A percentile compares a stretch with the other conserved stretches of the same genome.
These are phyloP conservation scores for Caranx melampygus DNA, from an alignment of 2,113 vertebrate genomes.

Conservation along the genomic window DNA sequence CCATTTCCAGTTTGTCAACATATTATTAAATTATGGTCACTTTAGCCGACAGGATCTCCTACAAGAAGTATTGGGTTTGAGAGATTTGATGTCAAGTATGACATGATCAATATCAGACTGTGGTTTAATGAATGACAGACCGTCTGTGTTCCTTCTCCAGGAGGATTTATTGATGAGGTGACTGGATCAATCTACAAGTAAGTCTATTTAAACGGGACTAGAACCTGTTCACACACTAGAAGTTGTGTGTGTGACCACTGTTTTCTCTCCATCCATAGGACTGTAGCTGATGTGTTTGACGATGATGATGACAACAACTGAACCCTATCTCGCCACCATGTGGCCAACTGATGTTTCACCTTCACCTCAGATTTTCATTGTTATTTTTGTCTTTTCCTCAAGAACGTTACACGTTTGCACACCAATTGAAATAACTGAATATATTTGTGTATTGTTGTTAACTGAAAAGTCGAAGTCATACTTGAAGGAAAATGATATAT, in stretches of 20 bases:
- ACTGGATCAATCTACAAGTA: slow-evolving; percentile 89
- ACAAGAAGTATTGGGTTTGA: neutral
- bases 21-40: too few relatives aligned
- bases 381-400: slow-evolving; percentile 62
- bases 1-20: too few relatives aligned
- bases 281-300: slow-evolving; percentile 85
- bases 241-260: neutral
- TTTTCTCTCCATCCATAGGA: slow-evolving; percentile 73
- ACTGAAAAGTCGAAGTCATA: slow-evolving; percentile 41
- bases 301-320: slow-evolving; percentile 80
- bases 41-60: neutral
- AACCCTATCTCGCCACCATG: slow-evolving; percentile 73
- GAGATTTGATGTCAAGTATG: neutral
- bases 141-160: slow-evolving; percentile 62
- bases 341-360: slow-evolving; percentile 61
- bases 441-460: slow-evolving; percentile 70
- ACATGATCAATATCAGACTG: neutral
- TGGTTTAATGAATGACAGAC: neutral
- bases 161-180: slow-evolving; percentile 86
- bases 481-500: slow-evolving; percentile 54
- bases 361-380: slow-evolving; percentile 60
- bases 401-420: slow-evolving; percentile 51
- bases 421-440: slow-evolving; percentile 47
- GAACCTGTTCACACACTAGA: neutral
- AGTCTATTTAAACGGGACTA: slow-evolving; percentile 38